Evolutionary conservation across 1,140 invertebrate genomes (phyloP).

Genomic region (Drusus annulatus): DNA sequence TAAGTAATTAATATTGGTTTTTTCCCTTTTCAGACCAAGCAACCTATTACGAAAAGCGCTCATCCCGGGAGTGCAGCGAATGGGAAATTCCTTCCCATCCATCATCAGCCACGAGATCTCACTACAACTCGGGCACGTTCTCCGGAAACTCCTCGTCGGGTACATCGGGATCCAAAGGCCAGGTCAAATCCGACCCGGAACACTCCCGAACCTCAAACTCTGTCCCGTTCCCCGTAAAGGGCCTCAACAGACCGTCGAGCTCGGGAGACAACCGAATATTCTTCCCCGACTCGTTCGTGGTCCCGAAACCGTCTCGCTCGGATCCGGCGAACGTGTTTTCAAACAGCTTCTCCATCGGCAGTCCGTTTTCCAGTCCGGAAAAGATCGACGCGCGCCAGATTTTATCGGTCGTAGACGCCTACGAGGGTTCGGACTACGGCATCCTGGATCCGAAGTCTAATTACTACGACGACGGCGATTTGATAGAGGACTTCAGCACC

Average conservation of each 20-base stretch:
- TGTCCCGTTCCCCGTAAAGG: constrained; percentile 16
- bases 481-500: constrained; percentile 71
- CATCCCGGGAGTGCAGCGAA: constrained; percentile 41
- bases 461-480: constrained; percentile 51
- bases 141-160: constrained; percentile 69
- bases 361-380: constrained; percentile 57
- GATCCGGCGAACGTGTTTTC: constrained; percentile 57
- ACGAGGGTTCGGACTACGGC: constrained; percentile 51
- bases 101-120: constrained; percentile 42
- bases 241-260: constrained; percentile 62
- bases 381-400: constrained; percentile 54
- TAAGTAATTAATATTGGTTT: too few species aligned
- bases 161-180: constrained; percentile 67
- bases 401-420: constrained; percentile 54
- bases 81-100: constrained; percentile 50
- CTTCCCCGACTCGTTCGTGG: constrained; percentile 68
- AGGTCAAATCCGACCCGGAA: constrained; percentile 62
- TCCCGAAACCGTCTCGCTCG: constrained; percentile 64
- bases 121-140: constrained; percentile 64
- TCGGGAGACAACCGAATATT: constrained; percentile 68
- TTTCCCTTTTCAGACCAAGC: constrained; percentile 49
- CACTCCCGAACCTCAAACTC: constrained; percentile 48
- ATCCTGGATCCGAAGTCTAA: constrained; percentile 53
- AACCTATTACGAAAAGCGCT: constrained; percentile 45
- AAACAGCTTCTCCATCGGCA: constrained; percentile 54